These are phyloP conservation scores for Lithosia quadra DNA, from an alignment of 2,888 invertebrate species.

Conservation along the genomic window DNA sequence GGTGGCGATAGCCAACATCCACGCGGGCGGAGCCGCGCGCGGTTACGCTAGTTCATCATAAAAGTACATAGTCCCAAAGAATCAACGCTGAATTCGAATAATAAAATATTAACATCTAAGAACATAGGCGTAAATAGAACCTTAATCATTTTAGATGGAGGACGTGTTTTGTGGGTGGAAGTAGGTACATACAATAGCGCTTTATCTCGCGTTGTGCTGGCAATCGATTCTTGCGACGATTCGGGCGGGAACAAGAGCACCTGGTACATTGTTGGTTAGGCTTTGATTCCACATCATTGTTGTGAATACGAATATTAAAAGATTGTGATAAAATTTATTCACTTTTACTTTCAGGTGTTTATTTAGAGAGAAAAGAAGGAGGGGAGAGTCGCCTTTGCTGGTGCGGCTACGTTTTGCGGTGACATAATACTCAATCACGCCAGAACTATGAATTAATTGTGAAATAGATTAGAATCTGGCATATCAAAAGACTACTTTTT, in stretches of 20 bases:
- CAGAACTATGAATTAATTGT: too few species aligned
- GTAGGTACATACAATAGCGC: constrained; percentile 28
- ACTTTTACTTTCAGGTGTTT: background rate
- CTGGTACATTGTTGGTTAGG: constrained; percentile 47
- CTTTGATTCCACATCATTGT: constrained; percentile 20
- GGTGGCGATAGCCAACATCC: too few species aligned
- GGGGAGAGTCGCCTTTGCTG: background rate
- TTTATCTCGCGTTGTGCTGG: constrained; percentile 19
- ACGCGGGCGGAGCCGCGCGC: too few species aligned
- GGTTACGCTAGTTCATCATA: too few species aligned
- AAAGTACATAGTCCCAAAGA: background rate
- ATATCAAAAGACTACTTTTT: too few species aligned
- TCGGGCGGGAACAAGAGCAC: constrained; percentile 43
- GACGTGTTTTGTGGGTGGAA: background rate
- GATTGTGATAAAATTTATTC: background rate
- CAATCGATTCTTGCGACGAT: constrained; percentile 34
- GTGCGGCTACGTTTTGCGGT: too few species aligned
- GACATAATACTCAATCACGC: too few species aligned
- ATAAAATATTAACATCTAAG: background rate
- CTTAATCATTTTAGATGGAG: background rate
- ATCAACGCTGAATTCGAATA: background rate
- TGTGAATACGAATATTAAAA: background rate
- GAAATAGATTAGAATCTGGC: too few species aligned
- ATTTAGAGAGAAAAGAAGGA: background rate
- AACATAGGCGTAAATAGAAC: background rate